Base-by-base conservation (phyloP, 2,888 invertebrate genomes). In the Prosopocoilus inquinatus region DNA sequence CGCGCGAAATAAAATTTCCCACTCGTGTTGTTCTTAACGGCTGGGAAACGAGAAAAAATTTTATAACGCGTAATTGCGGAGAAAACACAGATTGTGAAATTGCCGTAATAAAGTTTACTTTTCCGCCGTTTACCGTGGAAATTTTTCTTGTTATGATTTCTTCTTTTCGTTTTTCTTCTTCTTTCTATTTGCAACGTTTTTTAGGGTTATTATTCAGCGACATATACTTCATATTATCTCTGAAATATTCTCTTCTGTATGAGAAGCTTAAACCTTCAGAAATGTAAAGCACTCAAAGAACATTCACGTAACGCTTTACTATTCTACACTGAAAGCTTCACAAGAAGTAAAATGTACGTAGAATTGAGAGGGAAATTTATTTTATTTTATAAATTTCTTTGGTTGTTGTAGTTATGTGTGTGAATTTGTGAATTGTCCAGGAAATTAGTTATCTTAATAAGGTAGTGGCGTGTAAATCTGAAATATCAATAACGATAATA, bases 101-200 rank as follows among this genome's bases (percentile, higher is more conserved):
- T 45, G 45, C 45, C 28, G 45, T 51, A 36, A 51, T 51, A 51
- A 51, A 45, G 45, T 36, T 51, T 51, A 46, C 46, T 51, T 44
- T 51, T 51, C 38, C 20, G 7, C 38, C 20, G 7, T 28, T 28
- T 28, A 28, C 20, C 20, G 20, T 28, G 20, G 7, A 28, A 28
- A 28, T 5, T 28, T 28, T 28, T 28, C 5, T 28, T 28, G 4
- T 28, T 28, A 28, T 28, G 20, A 28, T 28, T 28, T 5, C 20
- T 28, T 4, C 20, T 28, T 28, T 28, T 28, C 20, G 20, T 7
- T 28, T 28, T 28, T 28, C 20, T 7, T 28, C 7, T 28, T 28
- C 20, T 28, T 28, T 28, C 20, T 28, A 5, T 28, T 28, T 7
- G 20, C 7, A 5, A 28, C 20, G 7, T 28, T 28, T 28, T 28